These are phyloP conservation scores for Mythimna lalbum DNA, from an alignment of 2,888 invertebrate species.

Conservation along the genomic window DNA sequence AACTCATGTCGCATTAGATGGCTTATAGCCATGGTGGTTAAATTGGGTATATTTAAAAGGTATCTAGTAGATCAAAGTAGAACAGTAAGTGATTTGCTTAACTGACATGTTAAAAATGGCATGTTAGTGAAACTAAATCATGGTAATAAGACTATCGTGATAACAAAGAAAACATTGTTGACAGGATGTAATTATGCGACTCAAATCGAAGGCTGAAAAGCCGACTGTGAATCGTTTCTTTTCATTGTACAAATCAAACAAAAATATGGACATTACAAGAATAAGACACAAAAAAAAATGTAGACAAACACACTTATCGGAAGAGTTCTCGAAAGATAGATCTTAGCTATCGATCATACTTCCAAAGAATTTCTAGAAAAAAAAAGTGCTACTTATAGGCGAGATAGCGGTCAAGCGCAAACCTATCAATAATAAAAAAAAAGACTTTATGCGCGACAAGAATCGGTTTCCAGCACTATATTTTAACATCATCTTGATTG, in stretches of 20 bases:
- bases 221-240: conserved; percentile 3
- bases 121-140: not conserved
- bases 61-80: not conserved
- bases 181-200: not conserved
- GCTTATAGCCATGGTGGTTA: not conserved
- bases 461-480: conserved; percentile 32
- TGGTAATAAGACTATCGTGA: not conserved
- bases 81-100: not conserved
- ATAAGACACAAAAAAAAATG: not conserved
- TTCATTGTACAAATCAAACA: conserved; percentile 4
- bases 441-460: conserved; percentile 19
- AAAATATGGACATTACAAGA: conserved; percentile 17
- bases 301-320: not conserved
- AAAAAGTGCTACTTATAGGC: conserved; percentile 40
- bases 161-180: conserved; percentile 24
- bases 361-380: conserved; percentile 47
- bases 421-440: too few species aligned
- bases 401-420: too few species aligned
- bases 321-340: conserved; percentile 22
- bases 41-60: not conserved
- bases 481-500: conserved; percentile 36
- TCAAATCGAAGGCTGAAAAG: conserved; percentile 5
- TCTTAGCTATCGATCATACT: conserved; percentile 25
- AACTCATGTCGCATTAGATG: too few species aligned
- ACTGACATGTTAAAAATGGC: too few species aligned